A percentile compares a stretch with the other conserved stretches of the same genome.
Evolutionary conservation across 2,113 vertebrate species (phyloP).

Genomic region (Megaceryle maxima): DNA sequence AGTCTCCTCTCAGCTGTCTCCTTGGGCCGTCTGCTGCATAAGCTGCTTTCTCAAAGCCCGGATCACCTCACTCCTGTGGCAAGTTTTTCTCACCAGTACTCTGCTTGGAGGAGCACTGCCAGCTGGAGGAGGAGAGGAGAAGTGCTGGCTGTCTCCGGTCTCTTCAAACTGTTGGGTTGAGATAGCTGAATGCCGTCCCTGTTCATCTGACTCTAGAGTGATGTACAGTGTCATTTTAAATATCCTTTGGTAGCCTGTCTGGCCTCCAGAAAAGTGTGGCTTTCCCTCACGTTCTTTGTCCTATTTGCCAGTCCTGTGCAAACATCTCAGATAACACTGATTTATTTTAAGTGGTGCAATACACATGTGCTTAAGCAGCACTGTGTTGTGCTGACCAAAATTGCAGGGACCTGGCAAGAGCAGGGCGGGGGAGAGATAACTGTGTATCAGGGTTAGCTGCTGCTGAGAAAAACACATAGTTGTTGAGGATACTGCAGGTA

Average conservation of each 20-base stretch:
- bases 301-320: neutral
- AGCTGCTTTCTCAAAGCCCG: neutral
- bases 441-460: neutral
- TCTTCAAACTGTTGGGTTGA: neutral
- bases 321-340: fast-evolving
- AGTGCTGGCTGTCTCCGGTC: neutral
- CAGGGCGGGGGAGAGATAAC: neutral
- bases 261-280: neutral
- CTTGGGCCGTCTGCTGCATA: fast-evolving
- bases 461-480: neutral
- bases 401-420: neutral
- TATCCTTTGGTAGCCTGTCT: neutral
- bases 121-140: neutral
- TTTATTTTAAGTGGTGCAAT: fast-evolving
- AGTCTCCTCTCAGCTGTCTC: neutral
- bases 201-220: neutral
- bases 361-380: neutral
- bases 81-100: neutral
- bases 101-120: neutral
- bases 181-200: too few relatives aligned
- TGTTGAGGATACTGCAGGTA: neutral
- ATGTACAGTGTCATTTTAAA: neutral
- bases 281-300: neutral
- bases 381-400: neutral
- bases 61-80: neutral